Base-by-base conservation (phyloP, 2,888 invertebrate genomes). In the Cheilosia vulpina region DNA sequence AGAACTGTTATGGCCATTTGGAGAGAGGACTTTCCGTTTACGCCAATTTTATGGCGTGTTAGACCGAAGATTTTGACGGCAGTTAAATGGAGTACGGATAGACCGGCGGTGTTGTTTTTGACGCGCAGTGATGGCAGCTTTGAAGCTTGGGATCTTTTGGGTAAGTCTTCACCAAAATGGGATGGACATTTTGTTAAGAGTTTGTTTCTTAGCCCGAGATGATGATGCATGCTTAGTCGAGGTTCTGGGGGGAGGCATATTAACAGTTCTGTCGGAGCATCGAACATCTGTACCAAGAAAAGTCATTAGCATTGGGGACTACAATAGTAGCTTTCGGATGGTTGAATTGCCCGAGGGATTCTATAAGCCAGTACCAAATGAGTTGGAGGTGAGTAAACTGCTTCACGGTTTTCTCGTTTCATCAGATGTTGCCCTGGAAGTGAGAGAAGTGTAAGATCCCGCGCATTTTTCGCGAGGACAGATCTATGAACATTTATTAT, bases 111-210 rank as follows among this genome's bases (percentile, higher is more conserved):
- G 60, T 92, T 97, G 77, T 96, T 95, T 89, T 91, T 97, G 71
- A 93, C 94, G 1, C 94, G 95, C 21, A 93, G 93, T 27, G 96
- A 97, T 92, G 97, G 97, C 2, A 94, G 93, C 77, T 92, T 97
- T 15, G 97, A 97, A 91, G 94, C 95, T 13, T 98, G 97, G 97
- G 96, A 97, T 92, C 92, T 97, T 75, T 91, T 96, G 52, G 89
- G 92, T 91, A 80, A 83, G 63, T 21, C n/a, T 17, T 38, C 47
- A 6, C 9, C 5, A 9, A 27, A 17, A 24, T n/a, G 34, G 27
- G 53, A 17, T 13, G 4, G 13, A n/a, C 24, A 52, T n/a, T 2
- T 38, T 4, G 17, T 17, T 17, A 11, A 13, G 4, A 24, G 11
- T 21, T 19, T 21, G n/a, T 11, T 65, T 84, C 75, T 21, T 13